Conservation (phyloP, 2,797 vertebrate species). For the Epinephelus awoara region DNA sequence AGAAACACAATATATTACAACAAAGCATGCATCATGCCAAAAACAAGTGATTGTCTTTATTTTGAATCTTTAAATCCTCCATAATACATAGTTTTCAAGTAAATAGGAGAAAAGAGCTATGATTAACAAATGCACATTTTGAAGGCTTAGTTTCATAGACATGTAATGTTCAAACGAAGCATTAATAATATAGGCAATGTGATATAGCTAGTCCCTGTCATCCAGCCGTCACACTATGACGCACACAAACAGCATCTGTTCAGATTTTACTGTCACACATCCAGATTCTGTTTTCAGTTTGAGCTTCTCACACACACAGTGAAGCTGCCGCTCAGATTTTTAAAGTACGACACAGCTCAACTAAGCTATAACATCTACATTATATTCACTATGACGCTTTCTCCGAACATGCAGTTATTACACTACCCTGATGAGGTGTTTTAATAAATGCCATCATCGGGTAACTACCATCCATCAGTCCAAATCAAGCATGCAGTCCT, state of each 20-base stretch:
- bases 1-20: slow-evolving; percentile 18
- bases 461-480: slow-evolving; percentile 53
- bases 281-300: slow-evolving; percentile 59
- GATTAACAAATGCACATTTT: slow-evolving; percentile 72
- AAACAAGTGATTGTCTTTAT: slow-evolving; percentile 68
- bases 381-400: slow-evolving; percentile 62
- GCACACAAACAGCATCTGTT: slow-evolving; percentile 61
- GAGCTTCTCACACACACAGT: slow-evolving; percentile 57
- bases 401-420: slow-evolving; percentile 73
- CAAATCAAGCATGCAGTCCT: slow-evolving; percentile 69
- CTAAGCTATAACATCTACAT: slow-evolving; percentile 73
- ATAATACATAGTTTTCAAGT: slow-evolving; percentile 66
- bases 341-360: slow-evolving; percentile 59
- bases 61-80: slow-evolving; percentile 81
- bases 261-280: slow-evolving; percentile 58
- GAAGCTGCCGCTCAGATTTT: slow-evolving; percentile 53
- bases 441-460: slow-evolving; percentile 44
- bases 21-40: slow-evolving; percentile 1
- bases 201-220: slow-evolving; percentile 81
- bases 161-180: slow-evolving; percentile 58
- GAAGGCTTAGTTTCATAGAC: slow-evolving; percentile 69
- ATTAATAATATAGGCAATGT: slow-evolving; percentile 75
- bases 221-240: slow-evolving; percentile 65
- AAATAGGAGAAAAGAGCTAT: slow-evolving; percentile 83
- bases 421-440: slow-evolving; percentile 55